Base-by-base conservation (phyloP, 2,888 invertebrate species). In the Muschampia plurimacula region DNA sequence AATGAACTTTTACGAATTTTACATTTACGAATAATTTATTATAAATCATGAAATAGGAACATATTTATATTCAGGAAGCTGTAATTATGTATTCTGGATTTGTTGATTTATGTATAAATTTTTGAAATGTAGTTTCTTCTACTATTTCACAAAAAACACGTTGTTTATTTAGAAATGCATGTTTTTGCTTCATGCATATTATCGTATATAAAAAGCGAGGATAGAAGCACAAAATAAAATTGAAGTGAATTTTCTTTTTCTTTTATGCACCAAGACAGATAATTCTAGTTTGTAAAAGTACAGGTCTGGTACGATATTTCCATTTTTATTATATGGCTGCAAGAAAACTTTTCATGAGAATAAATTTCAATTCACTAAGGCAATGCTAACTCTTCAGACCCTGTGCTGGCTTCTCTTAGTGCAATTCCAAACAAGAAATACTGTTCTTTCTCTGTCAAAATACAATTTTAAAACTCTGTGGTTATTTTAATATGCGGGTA, bases 291-390 rank as follows among this genome's bases (percentile, higher is more conserved):
- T 46, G 59, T 46, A 68, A 59, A 68, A 68, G 67, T 60, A 63
- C 62, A 55, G 52, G 55, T 69, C 63, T 63, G 64, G n/a, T 57
- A 55, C 39, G 36, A 59, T 70, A 70, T 70, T 70, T 59, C n/a
- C 46, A 59, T 65, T 70, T 65, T 52, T 65, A 68, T 57, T 46
- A 39, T 70, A 70, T 64, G 13, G 44, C 44, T 44, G 44, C 64
- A 70, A 28, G n/a, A 70, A 75, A 74, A 73, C 70, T 73, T 74
- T 69, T 74, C 73, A 74, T 67, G 67, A 69, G 71, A 69, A 75
- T 74, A 75, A 75, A 75, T 75, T 75, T 70, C 70, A 65, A 65
- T 69, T 69, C 52, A 69, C 49, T 49, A 69, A 63, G 62, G 44
- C 69, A 60, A 52, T 52, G 69, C 69, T 52, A 69, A 65, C 46